These are phyloP conservation scores for Eremobia ochroleuca DNA, from an alignment of 2,888 invertebrate species.

Conservation along the genomic window DNA sequence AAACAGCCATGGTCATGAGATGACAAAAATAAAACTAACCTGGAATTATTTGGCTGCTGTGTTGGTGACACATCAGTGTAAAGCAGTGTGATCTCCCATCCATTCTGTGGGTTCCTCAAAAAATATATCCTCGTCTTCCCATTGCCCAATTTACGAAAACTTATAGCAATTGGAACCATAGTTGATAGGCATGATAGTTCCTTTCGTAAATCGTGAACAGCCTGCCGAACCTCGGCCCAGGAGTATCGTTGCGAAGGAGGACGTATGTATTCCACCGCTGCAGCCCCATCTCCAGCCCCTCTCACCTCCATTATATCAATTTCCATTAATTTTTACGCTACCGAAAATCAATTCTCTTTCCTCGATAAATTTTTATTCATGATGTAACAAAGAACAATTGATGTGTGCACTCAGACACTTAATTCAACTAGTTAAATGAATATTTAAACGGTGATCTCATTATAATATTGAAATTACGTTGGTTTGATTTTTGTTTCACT, in stretches of 20 bases:
- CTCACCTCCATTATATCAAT: slow-evolving; percentile 83
- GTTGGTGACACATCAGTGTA: slow-evolving; percentile 95
- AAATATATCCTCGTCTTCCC: slow-evolving; percentile 97
- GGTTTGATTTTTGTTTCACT: slow-evolving; percentile 68
- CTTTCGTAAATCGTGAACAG: slow-evolving; percentile 95
- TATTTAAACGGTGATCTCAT: slow-evolving; percentile 67
- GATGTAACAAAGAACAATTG: slow-evolving; percentile 73
- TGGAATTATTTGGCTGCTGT: slow-evolving; percentile 89
- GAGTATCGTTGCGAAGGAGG: slow-evolving; percentile 88
- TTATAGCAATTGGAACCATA: slow-evolving; percentile 95
- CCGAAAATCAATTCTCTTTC: slow-evolving; percentile 66
- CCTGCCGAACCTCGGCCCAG: slow-evolving; percentile 95
- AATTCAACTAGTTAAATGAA: slow-evolving; percentile 58
- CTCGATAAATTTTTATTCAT: slow-evolving; percentile 76
- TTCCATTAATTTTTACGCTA: slow-evolving; percentile 73
- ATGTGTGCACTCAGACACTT: slow-evolving; percentile 59
- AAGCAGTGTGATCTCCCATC: slow-evolving; percentile 97
- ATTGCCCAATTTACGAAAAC: slow-evolving; percentile 95
- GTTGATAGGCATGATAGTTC: slow-evolving; percentile 95
- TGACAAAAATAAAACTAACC: slow-evolving; percentile 72
- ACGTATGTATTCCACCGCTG: slow-evolving; percentile 83
- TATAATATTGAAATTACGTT: slow-evolving; percentile 65
- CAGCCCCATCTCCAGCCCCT: slow-evolving; percentile 88
- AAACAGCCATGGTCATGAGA: slow-evolving; percentile 19
- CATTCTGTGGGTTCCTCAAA: slow-evolving; percentile 96